Percentiles rank a stretch among this genome's conserved stretches.
These are phyloP conservation scores for Ciconia nigra DNA, from an alignment of 2,797 vertebrate species.

Conservation along the genomic window DNA sequence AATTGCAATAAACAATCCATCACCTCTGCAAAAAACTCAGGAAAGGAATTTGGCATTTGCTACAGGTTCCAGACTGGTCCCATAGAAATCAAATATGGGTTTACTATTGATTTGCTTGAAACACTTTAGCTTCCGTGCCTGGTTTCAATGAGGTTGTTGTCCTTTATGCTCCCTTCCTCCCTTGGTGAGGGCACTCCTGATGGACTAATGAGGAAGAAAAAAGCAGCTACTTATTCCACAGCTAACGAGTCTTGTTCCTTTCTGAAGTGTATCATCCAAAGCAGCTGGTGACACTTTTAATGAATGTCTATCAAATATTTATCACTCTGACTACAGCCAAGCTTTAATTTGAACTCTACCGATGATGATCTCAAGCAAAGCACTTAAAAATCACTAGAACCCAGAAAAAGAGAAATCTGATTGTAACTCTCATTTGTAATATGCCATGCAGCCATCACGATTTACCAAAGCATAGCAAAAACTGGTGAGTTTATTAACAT, in stretches of 20 bases:
- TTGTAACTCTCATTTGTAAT: neutral
- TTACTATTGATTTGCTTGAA: neutral
- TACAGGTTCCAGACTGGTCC: neutral
- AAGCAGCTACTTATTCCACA: neutral
- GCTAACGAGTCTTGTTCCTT: neutral
- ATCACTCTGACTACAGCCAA: neutral
- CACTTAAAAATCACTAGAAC: neutral
- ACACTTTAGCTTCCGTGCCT: neutral
- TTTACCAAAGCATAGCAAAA: neutral
- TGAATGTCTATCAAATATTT: conserved; percentile 26
- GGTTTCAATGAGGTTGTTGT: neutral
- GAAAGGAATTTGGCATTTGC: neutral
- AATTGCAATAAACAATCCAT: neutral
- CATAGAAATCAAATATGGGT: neutral
- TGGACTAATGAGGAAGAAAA: neutral
- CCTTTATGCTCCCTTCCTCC: neutral
- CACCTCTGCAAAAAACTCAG: neutral
- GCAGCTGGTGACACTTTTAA: conserved; percentile 6
- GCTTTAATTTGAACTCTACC: neutral
- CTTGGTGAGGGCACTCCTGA: neutral
- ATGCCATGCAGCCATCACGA: neutral
- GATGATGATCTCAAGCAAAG: neutral
- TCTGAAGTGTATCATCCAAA: neutral
- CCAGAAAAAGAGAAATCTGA: neutral
- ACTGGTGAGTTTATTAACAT: neutral